Conservation (phyloP, 1,140 invertebrate genomes). For the Colletes latitarsis region DNA sequence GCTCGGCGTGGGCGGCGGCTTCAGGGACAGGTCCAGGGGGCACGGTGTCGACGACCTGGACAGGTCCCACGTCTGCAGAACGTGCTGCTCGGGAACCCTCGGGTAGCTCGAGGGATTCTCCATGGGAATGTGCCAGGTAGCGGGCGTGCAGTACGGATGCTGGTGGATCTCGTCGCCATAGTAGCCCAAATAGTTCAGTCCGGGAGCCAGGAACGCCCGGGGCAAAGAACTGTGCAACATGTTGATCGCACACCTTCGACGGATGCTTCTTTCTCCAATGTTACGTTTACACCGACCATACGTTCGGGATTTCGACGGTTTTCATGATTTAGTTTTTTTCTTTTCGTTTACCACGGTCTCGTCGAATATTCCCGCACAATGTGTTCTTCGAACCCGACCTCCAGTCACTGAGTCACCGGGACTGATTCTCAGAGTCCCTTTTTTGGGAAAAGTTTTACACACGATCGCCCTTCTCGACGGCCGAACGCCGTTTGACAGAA, state of each 20-base stretch:
- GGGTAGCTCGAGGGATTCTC: conserved; percentile 63
- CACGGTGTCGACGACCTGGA: conserved; percentile 66
- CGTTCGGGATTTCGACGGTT: conserved; percentile 2
- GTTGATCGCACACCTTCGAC: conserved; percentile 11
- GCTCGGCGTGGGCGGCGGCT: conserved; percentile 63
- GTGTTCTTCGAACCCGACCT: not conserved
- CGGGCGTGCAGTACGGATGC: conserved; percentile 53
- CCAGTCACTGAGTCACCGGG: conserved; percentile 1
- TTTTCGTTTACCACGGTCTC: not conserved
- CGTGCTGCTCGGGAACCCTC: conserved; percentile 46
- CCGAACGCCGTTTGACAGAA: conserved; percentile 76
- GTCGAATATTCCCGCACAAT: not conserved
- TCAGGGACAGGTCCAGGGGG: conserved; percentile 80
- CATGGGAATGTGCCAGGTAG: conserved; percentile 64
- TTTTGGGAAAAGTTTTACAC: not conserved
- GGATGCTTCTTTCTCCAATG: not conserved
- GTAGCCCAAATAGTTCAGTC: conserved; percentile 73
- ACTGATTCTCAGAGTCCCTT: not conserved
- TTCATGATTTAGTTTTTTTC: not conserved
- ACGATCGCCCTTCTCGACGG: conserved; percentile 65
- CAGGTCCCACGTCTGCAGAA: conserved; percentile 60
- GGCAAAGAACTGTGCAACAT: conserved; percentile 79
- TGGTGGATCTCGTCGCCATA: conserved; percentile 73
- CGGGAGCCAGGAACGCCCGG: conserved; percentile 73
- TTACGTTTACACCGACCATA: not conserved